These are phyloP conservation scores for Melozone crissalis DNA, from an alignment of 2,113 vertebrate species.

Conservation along the genomic window DNA sequence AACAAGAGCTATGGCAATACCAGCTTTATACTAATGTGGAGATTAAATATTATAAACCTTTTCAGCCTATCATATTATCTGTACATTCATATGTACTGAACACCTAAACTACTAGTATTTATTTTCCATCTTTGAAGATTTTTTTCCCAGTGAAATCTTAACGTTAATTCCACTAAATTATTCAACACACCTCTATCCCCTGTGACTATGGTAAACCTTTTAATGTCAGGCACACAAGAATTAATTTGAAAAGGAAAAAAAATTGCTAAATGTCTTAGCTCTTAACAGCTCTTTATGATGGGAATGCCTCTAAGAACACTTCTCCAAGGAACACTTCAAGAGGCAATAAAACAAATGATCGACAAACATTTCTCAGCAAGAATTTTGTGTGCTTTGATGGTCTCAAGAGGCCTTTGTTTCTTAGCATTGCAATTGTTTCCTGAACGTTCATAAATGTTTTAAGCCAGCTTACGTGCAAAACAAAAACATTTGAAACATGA, in stretches of 20 bases:
- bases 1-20: neutral
- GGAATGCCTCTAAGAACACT: neutral
- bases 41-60: neutral
- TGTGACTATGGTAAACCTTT: neutral
- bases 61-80: neutral
- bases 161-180: neutral
- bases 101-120: neutral
- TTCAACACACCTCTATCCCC: neutral
- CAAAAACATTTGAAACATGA: neutral
- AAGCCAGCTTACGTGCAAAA: neutral
- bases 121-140: neutral
- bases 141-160: neutral
- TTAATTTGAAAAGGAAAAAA: neutral
- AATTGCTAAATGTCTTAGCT: neutral
- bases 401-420: neutral
- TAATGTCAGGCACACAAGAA: neutral
- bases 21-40: neutral
- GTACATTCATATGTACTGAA: neutral
- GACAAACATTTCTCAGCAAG: neutral
- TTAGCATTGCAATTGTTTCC: neutral
- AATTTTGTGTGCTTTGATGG: neutral
- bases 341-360: neutral
- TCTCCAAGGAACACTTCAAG: constrained; percentile 15
- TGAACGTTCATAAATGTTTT: neutral
- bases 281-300: neutral